These are phyloP conservation scores for Ceramica pisi DNA, from an alignment of 2,888 invertebrate genomes.

Conservation along the genomic window DNA sequence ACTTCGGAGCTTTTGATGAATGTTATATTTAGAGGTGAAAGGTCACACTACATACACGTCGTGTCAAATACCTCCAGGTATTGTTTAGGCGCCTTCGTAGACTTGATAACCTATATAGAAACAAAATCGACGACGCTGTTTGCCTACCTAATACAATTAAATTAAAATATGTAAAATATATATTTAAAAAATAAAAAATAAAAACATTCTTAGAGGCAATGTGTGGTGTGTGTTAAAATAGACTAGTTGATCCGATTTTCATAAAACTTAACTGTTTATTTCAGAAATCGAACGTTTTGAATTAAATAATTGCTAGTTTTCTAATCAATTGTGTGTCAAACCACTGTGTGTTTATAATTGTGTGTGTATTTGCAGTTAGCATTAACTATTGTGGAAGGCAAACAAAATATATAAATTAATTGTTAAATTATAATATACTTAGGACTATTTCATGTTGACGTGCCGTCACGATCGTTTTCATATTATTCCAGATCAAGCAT, in stretches of 20 bases:
- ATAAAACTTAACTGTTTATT: background rate
- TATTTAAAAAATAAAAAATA: slow-evolving; percentile 2
- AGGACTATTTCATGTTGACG: slow-evolving; percentile 51
- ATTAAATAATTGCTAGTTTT: background rate
- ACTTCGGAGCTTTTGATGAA: background rate
- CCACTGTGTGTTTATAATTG: background rate
- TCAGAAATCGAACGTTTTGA: background rate
- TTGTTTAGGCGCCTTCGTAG: slow-evolving; percentile 12
- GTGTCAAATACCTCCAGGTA: slow-evolving; percentile 18
- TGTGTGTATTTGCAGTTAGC: background rate
- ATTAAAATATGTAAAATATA: slow-evolving; percentile 12
- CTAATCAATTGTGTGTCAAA: background rate
- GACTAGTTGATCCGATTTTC: background rate
- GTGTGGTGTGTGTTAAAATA: slow-evolving; percentile 43
- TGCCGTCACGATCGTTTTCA: slow-evolving; percentile 84
- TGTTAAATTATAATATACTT: background rate
- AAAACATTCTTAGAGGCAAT: slow-evolving; percentile 46
- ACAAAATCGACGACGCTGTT: slow-evolving; percentile 10
- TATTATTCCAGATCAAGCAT: slow-evolving; percentile 11
- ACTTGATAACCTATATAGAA: slow-evolving; percentile 17
- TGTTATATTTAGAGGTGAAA: background rate
- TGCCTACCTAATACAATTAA: slow-evolving; percentile 13
- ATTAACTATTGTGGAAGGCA: background rate
- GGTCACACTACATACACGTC: slow-evolving; percentile 2
- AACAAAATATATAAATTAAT: slow-evolving; percentile 1